These are phyloP conservation scores for Papilio machaon DNA, from an alignment of 1,140 invertebrate species.

Conservation along the genomic window DNA sequence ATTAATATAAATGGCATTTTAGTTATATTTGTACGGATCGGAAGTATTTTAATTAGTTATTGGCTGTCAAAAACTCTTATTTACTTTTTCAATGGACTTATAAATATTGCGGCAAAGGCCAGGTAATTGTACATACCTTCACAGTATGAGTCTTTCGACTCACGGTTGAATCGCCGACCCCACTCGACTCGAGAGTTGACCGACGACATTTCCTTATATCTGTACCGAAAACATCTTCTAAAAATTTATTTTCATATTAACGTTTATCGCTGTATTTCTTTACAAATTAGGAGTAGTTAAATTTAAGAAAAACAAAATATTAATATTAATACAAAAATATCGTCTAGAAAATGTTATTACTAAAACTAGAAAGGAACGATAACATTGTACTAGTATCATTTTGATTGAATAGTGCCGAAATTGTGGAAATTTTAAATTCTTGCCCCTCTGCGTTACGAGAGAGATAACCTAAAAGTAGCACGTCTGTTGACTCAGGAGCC, in stretches of 20 bases:
- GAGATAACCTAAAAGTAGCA: too few relatives aligned
- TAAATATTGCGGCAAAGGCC: not conserved
- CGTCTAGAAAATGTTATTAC: not conserved
- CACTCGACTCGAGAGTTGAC: constrained; percentile 1
- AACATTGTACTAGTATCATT: too few relatives aligned
- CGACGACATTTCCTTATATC: not conserved
- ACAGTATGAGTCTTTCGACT: not conserved
- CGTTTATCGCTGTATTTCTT: not conserved
- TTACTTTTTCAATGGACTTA: not conserved
- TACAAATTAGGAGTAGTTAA: too few relatives aligned
- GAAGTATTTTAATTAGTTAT: not conserved
- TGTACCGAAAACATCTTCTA: not conserved
- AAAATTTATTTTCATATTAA: not conserved
- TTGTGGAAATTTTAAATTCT: too few relatives aligned
- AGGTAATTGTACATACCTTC: constrained; percentile 10
- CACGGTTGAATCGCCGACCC: constrained; percentile 4
- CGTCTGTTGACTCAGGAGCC: too few relatives aligned
- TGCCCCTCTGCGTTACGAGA: too few relatives aligned
- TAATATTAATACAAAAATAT: not conserved
- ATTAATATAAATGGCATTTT: too few relatives aligned
- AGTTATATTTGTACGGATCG: not conserved
- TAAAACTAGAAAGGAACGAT: too few relatives aligned
- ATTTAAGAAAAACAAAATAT: too few relatives aligned
- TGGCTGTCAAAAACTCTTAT: not conserved
- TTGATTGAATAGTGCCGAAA: too few relatives aligned